phyloP scores from a whole-genome alignment of 1,140 invertebrate species.

The Maniola jurtina region DNA sequence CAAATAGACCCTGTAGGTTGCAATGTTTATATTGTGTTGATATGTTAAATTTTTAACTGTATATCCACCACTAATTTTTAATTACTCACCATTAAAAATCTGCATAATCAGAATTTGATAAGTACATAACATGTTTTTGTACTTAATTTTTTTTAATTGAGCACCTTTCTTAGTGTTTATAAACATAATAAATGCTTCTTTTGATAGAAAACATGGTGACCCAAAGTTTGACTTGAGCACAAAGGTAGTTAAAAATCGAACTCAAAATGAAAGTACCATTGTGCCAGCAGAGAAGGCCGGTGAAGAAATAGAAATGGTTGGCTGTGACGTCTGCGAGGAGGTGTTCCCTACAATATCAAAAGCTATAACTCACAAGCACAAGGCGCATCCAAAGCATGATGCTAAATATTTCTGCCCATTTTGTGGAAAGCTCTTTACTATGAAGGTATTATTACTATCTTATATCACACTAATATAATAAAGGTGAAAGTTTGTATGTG shows the following conservation, averaged over 20 bases:
- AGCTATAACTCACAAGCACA: constrained; percentile 85
- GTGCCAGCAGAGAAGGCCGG: constrained; percentile 39
- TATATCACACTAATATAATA: no score
- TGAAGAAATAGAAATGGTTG: constrained; percentile 59
- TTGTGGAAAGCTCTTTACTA: constrained; percentile 85
- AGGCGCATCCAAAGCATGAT: constrained; percentile 81
- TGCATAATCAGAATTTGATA: no score
- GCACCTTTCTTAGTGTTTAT: no score
- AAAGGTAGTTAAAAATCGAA: constrained; percentile 42
- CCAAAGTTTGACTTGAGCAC: constrained; percentile 53
- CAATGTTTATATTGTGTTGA: no score
- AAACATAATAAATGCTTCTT: not conserved
- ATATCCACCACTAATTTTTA: no score
- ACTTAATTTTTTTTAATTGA: no score
- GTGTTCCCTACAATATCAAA: constrained; percentile 81
- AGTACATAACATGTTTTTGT: no score
- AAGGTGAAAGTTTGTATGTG: no score
- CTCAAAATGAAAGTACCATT: constrained; percentile 31
- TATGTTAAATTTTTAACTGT: no score
- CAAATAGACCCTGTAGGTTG: no score
- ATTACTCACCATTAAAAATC: no score
- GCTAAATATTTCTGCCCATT: constrained; percentile 83
- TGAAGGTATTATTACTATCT: constrained; percentile 76
- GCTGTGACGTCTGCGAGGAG: constrained; percentile 81
- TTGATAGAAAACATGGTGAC: constrained; percentile 66